These are phyloP conservation scores for Anomalospiza imberbis DNA, from an alignment of 2,797 vertebrate genomes.

Conservation along the genomic window DNA sequence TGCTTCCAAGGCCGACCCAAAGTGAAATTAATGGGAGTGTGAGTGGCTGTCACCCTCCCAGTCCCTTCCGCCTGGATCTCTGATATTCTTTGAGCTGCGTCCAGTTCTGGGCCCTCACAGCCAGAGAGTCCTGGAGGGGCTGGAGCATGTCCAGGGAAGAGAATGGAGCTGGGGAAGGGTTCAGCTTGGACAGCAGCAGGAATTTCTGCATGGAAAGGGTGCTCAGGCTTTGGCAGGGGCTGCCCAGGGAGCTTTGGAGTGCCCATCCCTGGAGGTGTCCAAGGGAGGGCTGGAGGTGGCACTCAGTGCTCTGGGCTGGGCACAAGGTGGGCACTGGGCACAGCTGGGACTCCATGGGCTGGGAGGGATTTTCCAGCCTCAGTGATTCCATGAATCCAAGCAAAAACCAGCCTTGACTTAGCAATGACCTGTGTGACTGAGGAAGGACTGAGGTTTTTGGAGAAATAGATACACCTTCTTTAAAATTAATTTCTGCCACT, in stretches of 20 bases:
- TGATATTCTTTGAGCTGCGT: neutral
- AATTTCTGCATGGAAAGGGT: neutral
- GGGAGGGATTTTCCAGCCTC: neutral
- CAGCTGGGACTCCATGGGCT: rapidly evolving
- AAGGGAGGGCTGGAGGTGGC: neutral
- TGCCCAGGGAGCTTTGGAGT: neutral
- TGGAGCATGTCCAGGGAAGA: neutral
- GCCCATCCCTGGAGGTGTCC: neutral
- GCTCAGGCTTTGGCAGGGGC: neutral
- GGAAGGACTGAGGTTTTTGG: neutral
- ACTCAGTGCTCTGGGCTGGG: neutral
- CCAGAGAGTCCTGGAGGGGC: neutral
- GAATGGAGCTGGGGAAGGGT: neutral
- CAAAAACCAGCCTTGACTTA: neutral
- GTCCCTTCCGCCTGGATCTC: neutral
- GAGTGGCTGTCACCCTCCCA: neutral
- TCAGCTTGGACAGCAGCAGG: neutral
- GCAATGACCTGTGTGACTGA: neutral
- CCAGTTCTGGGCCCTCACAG: too few relatives aligned
- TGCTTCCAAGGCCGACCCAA: neutral
- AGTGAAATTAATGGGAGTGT: neutral
- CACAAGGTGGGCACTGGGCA: neutral
- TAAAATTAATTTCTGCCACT: neutral
- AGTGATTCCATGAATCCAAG: neutral
- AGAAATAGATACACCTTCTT: neutral